Evolutionary conservation across 1,140 invertebrate species (phyloP), one percentile per base, ranked within the genome.

Genomic region (Hyphantria cunea): DNA sequence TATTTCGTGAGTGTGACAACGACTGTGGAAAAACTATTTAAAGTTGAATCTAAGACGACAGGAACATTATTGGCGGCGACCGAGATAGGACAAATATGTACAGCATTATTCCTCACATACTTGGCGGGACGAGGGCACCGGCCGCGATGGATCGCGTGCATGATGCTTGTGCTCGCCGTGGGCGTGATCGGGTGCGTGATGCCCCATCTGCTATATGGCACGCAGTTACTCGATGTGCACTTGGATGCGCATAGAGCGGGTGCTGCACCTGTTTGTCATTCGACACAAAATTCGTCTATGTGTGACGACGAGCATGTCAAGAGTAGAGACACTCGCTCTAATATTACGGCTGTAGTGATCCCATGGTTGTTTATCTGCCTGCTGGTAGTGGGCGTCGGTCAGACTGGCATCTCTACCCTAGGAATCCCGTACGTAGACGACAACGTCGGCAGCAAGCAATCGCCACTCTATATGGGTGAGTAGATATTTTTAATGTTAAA

Each of bases 1-100:
- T 99, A 99, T 88, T 97, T 99, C 84, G 98, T 98, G 32, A 98
- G 96, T 77, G 97, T 98, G 56, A 97, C 99, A 78, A 99, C 98
- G 25, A 99, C 98, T 7, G 97, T 99, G 39, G 98, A 99, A 89
- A 99, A 99, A 91, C 92, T 99, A 33, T 99, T 98, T 84, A 96
- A 97, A 92, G 96, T 99, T 47, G 97, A 98, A 77, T 98, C 97
- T 52, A 97, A 97, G 84, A 98, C 97, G 6, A 98, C 97, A 0
- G 98, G 98, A 0, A 94, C 98, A 42, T 95, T 99, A 69, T 95
- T 99, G 92, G 97, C 96, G 55, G 97, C 97, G 8, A 98, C 97
- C 14, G 98, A 99, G 86, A 96, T 99, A 72, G 98, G 98, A 0
- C 97, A 98, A 85, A 98, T 98, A 64, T 95, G 95, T 44, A 96